These are phyloP conservation scores for Catamblyrhynchus diadema DNA, from an alignment of 2,797 vertebrate species.

Conservation along the genomic window DNA sequence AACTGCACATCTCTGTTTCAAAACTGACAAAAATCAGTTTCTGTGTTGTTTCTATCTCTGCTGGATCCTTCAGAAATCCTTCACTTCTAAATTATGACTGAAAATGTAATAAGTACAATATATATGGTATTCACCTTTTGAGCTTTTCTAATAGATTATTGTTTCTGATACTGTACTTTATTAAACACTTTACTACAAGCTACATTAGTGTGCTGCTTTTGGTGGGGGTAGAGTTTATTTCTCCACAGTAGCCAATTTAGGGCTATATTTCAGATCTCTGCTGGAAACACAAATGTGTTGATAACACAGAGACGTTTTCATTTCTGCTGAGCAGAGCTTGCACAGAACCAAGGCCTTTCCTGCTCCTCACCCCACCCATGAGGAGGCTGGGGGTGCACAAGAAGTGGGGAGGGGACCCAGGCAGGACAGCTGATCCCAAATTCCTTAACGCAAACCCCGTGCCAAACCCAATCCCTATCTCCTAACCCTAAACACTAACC, in stretches of 20 bases:
- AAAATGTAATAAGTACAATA: constrained; percentile 30
- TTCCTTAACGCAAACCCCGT: not conserved
- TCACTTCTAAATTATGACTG: not conserved
- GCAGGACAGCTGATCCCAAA: not conserved
- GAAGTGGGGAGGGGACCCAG: not conserved
- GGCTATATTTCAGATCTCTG: not conserved
- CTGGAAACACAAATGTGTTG: not conserved
- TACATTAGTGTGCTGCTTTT: not conserved
- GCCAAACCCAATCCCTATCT: not conserved
- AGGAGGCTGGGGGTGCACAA: too few species aligned
- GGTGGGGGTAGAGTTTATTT: not conserved
- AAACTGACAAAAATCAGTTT: not conserved
- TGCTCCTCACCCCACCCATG: not conserved
- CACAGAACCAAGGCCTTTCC: not conserved
- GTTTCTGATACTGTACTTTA: constrained; percentile 70
- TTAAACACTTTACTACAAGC: constrained; percentile 74
- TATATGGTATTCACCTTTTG: not conserved
- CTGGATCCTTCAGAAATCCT: constrained; percentile 5
- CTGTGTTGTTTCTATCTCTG: constrained; percentile 6
- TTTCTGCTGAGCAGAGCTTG: not conserved
- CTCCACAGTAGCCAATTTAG: not conserved
- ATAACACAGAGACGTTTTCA: fast-evolving
- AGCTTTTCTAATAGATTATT: constrained; percentile 65
- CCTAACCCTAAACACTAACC: not conserved
- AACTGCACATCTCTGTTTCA: not conserved